Percentiles rank a stretch among this genome's conserved stretches.
Conservation (phyloP, 2,888 invertebrate species). For the Dynastes maya region DNA sequence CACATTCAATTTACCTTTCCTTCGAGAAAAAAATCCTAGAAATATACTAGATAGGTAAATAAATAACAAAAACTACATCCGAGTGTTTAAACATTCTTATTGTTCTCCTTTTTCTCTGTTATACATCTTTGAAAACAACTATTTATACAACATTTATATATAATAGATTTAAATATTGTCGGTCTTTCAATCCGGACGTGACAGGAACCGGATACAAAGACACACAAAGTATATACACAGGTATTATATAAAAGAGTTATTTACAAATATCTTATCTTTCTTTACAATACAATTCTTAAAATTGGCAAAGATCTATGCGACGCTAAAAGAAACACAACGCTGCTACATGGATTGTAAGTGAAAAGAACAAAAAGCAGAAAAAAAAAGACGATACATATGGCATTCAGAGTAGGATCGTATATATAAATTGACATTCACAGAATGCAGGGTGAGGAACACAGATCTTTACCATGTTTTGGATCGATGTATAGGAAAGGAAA, state of each 20-base stretch:
- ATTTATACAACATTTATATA: slow-evolving; percentile 15
- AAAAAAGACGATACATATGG: background rate
- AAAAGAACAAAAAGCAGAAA: too few relatives aligned
- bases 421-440: slow-evolving; percentile 41
- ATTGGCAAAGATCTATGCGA: slow-evolving; percentile 24
- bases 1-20: too few relatives aligned
- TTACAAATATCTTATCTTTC: slow-evolving; percentile 11
- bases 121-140: slow-evolving; percentile 6
- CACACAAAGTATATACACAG: background rate
- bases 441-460: slow-evolving; percentile 35
- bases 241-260: slow-evolving; percentile 33
- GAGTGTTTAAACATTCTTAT: background rate
- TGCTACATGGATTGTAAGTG: background rate
- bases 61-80: too few relatives aligned
- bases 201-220: too few relatives aligned
- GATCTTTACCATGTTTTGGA: slow-evolving; percentile 25
- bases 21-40: too few relatives aligned
- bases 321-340: background rate
- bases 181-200: too few relatives aligned
- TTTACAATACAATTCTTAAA: slow-evolving; percentile 4
- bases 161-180: background rate
- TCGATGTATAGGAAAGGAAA: background rate
- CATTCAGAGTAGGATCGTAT: background rate
- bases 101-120: background rate
- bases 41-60: too few relatives aligned